A percentile compares a stretch with the other conserved stretches of the same genome.
phyloP scores from a whole-genome alignment of 2,888 invertebrate genomes.

The Zhuqinia jingwanae region DNA sequence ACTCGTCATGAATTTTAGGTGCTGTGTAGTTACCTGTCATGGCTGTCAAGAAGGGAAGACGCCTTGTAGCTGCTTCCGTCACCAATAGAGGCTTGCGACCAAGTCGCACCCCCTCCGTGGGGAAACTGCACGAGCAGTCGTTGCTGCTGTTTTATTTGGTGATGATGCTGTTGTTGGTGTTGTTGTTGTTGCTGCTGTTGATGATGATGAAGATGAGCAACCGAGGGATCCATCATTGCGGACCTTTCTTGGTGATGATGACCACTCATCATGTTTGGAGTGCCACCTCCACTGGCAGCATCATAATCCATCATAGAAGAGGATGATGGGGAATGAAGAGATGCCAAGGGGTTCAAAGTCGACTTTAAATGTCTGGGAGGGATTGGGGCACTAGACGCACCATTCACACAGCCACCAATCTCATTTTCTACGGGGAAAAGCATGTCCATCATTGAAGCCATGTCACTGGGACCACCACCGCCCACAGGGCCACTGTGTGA shows the following conservation, averaged over 20 bases:
- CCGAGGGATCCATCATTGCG: background rate
- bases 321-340: constrained; percentile 9
- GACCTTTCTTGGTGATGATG: constrained; percentile 37
- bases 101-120: constrained; percentile 63
- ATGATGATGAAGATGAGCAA: no score
- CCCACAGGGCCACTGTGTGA: constrained; percentile 62
- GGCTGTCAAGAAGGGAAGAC: constrained; percentile 77
- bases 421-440: constrained; percentile 58
- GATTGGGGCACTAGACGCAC: constrained; percentile 29
- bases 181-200: background rate
- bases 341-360: constrained; percentile 61
- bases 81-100: constrained; percentile 59
- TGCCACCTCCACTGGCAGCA: background rate
- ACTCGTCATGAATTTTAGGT: no score
- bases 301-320: constrained; percentile 55
- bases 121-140: constrained; percentile 57
- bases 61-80: constrained; percentile 69
- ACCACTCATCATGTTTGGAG: background rate
- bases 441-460: constrained; percentile 67
- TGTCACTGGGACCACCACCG: constrained; percentile 59
- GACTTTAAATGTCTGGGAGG: constrained; percentile 59
- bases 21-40: constrained; percentile 79
- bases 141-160: constrained; percentile 56
- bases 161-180: constrained; percentile 54
- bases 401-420: constrained; percentile 38